phyloP scores from a whole-genome alignment of 2,797 vertebrate genomes.

The Hippocampus kuda region DNA sequence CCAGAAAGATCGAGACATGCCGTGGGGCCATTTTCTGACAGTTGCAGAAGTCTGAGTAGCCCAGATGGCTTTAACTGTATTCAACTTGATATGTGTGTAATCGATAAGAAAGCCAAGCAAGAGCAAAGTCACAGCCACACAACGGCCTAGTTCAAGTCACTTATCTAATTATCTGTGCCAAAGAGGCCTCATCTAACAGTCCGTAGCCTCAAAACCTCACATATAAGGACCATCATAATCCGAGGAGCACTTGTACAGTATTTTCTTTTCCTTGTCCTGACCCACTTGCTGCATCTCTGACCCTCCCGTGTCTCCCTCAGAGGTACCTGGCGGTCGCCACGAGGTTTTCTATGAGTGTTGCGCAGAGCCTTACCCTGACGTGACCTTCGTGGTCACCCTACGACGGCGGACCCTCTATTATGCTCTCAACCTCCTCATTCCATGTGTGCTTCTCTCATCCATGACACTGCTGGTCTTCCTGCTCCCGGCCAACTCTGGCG shows the following conservation, averaged over 20 bases:
- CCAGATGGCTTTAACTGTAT: too few species aligned
- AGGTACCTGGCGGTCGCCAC: conserved; percentile 66
- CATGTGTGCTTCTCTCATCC: conserved; percentile 72
- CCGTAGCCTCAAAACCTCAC: too few species aligned
- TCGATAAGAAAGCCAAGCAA: too few species aligned
- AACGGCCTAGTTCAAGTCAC: too few species aligned
- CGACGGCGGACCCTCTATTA: conserved; percentile 72
- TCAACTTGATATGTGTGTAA: too few species aligned
- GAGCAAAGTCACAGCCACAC: too few species aligned
- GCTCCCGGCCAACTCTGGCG: conserved; percentile 71
- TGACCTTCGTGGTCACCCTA: conserved; percentile 72
- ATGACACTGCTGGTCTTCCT: conserved; percentile 73
- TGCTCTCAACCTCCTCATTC: conserved; percentile 72
- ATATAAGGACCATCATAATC: too few species aligned
- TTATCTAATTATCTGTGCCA: too few species aligned
- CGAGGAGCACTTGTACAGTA: not conserved
- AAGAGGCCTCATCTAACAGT: too few species aligned
- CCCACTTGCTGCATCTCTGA: not conserved
- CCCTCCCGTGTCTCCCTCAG: conserved; percentile 30
- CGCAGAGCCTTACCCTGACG: conserved; percentile 70
- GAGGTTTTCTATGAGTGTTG: conserved; percentile 74
- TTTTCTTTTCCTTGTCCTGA: not conserved
- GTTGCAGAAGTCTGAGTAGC: too few species aligned
- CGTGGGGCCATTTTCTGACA: too few species aligned
- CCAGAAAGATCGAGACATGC: too few species aligned